A percentile compares a stretch with the other conserved stretches of the same genome.
These are phyloP conservation scores for Crocidura indochinensis DNA, from an alignment of 2,797 vertebrate genomes.

Conservation along the genomic window DNA sequence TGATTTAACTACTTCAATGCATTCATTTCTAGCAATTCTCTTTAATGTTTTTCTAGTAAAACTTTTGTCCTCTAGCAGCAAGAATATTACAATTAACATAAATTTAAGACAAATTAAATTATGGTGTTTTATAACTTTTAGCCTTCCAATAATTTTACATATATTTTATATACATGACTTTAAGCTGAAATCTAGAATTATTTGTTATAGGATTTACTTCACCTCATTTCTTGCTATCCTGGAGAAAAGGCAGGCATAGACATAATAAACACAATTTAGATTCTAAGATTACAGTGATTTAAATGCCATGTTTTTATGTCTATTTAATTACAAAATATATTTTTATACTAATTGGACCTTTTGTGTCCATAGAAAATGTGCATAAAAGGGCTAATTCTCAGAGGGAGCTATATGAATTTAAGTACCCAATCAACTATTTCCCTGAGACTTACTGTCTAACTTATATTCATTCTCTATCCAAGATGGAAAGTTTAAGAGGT, in stretches of 20 bases:
- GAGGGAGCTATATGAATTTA: background rate
- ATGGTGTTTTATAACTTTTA: too few species aligned
- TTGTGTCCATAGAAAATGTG: background rate
- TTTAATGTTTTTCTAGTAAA: background rate
- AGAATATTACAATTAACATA: too few species aligned
- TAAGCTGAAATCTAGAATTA: conserved; percentile 8
- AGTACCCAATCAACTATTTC: background rate
- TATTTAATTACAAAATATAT: conserved; percentile 9
- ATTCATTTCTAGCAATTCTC: background rate
- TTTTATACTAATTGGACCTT: conserved; percentile 1
- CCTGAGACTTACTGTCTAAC: background rate
- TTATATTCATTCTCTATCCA: background rate
- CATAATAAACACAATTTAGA: background rate
- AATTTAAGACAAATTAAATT: too few species aligned
- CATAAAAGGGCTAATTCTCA: background rate
- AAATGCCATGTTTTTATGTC: background rate
- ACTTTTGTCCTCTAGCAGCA: background rate
- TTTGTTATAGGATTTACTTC: background rate
- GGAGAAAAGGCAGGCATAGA: background rate
- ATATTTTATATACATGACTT: background rate
- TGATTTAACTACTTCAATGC: conserved; percentile 17
- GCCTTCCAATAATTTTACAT: background rate
- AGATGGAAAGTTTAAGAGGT: background rate
- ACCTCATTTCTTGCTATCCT: background rate
- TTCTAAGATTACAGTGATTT: background rate